phyloP scores from a whole-genome alignment of 2,888 invertebrate species.

The Clusia tigrina region DNA sequence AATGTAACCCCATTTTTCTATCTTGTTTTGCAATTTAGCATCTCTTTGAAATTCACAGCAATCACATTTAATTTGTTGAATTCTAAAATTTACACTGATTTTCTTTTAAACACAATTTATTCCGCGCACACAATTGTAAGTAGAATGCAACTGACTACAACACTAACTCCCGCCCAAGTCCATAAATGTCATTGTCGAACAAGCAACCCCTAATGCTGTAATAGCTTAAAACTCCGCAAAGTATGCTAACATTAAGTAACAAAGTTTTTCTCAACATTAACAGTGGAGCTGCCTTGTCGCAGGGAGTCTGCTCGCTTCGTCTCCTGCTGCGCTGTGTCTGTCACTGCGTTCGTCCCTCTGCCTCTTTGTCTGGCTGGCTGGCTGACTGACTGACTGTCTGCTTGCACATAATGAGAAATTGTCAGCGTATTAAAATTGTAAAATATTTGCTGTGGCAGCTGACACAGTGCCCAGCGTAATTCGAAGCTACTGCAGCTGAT shows the following conservation, averaged over 20 bases:
- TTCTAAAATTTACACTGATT: too few species aligned
- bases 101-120: too few species aligned
- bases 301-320: too few species aligned
- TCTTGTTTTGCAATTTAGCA: too few species aligned
- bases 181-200: background rate
- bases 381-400: conserved; percentile 34
- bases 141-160: too few species aligned
- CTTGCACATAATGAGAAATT: conserved; percentile 50
- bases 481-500: background rate
- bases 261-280: background rate
- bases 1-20: too few species aligned
- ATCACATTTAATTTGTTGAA: too few species aligned
- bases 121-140: too few species aligned
- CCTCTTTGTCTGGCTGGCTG: conserved; percentile 25
- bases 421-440: conserved; percentile 51
- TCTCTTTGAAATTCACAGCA: too few species aligned
- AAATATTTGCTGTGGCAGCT: conserved; percentile 48
- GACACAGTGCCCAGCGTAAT: conserved; percentile 20
- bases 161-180: background rate
- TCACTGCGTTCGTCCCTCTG: too few species aligned
- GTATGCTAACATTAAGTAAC: background rate
- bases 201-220: background rate
- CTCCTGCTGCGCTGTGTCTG: too few species aligned
- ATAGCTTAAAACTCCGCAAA: background rate
- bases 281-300: background rate